phyloP scores from a whole-genome alignment of 2,888 invertebrate genomes.

The Chironomus riparius region DNA sequence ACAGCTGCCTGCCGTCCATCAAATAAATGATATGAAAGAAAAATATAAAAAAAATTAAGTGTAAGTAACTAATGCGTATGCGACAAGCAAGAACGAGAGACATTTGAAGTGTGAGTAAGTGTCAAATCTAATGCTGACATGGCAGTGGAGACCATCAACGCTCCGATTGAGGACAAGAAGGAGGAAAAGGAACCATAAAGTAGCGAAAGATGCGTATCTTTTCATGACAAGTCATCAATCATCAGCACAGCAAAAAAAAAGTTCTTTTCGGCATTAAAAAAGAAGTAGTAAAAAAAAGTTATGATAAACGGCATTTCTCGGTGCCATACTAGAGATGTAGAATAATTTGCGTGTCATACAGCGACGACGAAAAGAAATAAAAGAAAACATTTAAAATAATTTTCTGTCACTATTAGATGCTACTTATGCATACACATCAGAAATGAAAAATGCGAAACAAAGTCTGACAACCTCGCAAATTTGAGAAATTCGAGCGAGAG shows the following conservation, averaged over 20 bases:
- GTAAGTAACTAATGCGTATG: not conserved
- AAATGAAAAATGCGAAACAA: not conserved
- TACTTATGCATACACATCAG: not conserved
- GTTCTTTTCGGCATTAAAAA: not conserved
- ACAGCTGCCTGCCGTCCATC: not conserved
- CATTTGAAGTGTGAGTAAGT: not conserved
- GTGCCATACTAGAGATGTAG: too few species aligned
- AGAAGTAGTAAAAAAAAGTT: not conserved
- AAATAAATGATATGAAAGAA: not conserved
- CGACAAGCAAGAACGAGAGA: not conserved
- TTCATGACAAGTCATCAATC: slow-evolving; percentile 11
- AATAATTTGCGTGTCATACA: not conserved
- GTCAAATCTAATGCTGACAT: slow-evolving; percentile 22
- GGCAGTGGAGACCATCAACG: slow-evolving; percentile 1
- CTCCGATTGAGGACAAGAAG: not conserved
- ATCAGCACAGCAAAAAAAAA: not conserved
- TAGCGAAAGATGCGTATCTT: not conserved
- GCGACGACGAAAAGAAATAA: not conserved
- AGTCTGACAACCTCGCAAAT: slow-evolving; percentile 24
- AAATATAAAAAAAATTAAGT: not conserved
- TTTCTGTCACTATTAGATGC: not conserved
- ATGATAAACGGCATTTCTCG: not conserved
- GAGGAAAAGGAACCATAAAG: not conserved
- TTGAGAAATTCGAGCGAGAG: not conserved
- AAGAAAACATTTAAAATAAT: not conserved